Evolutionary conservation across 2,888 invertebrate genomes (phyloP).

Genomic region (Volucella inanis): DNA sequence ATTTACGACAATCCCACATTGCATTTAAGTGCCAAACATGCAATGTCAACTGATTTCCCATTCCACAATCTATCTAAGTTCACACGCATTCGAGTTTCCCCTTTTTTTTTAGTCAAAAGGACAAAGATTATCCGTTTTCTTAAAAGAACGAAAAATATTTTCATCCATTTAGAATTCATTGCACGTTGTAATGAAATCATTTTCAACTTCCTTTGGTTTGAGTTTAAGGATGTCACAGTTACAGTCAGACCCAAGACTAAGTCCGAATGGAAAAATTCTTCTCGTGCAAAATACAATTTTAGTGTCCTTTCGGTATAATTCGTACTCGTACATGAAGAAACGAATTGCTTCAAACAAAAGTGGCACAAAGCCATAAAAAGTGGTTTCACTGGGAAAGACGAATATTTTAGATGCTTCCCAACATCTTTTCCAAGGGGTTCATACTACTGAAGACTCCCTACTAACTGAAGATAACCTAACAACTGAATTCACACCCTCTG

Average conservation of each 20-base stretch:
- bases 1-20: constrained; percentile 51
- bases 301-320: background rate
- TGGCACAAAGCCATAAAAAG: constrained; percentile 70
- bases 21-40: constrained; percentile 70
- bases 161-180: constrained; percentile 59
- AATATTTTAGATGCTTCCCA: constrained; percentile 58
- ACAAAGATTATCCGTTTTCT: constrained; percentile 46
- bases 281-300: constrained; percentile 17
- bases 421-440: no score
- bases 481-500: background rate
- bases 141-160: constrained; percentile 29
- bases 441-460: no score
- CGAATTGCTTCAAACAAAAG: constrained; percentile 58
- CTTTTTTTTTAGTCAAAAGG: constrained; percentile 3
- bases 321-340: constrained; percentile 37
- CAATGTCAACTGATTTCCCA: constrained; percentile 66
- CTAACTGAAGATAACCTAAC: background rate
- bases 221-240: constrained; percentile 11
- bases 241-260: constrained; percentile 10
- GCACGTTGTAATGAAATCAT: constrained; percentile 72
- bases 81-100: constrained; percentile 59
- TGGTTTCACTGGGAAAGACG: constrained; percentile 52
- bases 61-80: constrained; percentile 26
- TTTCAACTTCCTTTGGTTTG: constrained; percentile 42
- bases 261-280: background rate